Conservation (phyloP, 2,888 invertebrate species). For the Dicyrtoma fusca region DNA sequence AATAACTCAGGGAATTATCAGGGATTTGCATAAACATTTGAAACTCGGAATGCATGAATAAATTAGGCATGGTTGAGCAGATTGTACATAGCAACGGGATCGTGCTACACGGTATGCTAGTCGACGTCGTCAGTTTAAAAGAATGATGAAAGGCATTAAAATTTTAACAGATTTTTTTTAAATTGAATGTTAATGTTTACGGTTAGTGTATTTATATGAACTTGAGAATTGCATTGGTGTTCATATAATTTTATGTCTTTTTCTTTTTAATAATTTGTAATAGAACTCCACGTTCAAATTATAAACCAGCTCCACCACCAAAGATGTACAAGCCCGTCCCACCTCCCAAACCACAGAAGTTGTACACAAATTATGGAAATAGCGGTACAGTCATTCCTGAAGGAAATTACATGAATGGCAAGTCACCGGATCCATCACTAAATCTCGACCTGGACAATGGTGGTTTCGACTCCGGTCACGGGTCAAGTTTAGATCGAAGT, state of each 20-base stretch:
- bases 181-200: background rate
- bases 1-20: too few species aligned
- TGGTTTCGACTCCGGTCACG: constrained; percentile 62
- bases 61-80: too few species aligned
- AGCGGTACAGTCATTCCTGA: background rate
- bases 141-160: too few species aligned
- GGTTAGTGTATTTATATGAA: background rate
- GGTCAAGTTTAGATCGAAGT: constrained; percentile 62
- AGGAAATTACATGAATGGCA: constrained; percentile 38
- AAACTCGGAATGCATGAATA: too few species aligned
- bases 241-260: background rate
- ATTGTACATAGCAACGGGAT: too few species aligned
- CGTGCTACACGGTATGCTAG: too few species aligned
- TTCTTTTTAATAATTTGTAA: background rate
- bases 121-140: too few species aligned
- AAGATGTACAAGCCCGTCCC: constrained; percentile 69
- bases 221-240: background rate
- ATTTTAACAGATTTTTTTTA: too few species aligned
- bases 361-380: constrained; percentile 61
- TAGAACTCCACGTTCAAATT: constrained; percentile 58
- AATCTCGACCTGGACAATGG: constrained; percentile 57
- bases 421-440: constrained; percentile 40
- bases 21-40: too few species aligned
- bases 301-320: constrained; percentile 60
- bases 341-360: constrained; percentile 76